Percentiles rank a stretch among this genome's conserved stretches.
Conservation (phyloP, 2,797 vertebrate species). For the Spinus pinus region DNA sequence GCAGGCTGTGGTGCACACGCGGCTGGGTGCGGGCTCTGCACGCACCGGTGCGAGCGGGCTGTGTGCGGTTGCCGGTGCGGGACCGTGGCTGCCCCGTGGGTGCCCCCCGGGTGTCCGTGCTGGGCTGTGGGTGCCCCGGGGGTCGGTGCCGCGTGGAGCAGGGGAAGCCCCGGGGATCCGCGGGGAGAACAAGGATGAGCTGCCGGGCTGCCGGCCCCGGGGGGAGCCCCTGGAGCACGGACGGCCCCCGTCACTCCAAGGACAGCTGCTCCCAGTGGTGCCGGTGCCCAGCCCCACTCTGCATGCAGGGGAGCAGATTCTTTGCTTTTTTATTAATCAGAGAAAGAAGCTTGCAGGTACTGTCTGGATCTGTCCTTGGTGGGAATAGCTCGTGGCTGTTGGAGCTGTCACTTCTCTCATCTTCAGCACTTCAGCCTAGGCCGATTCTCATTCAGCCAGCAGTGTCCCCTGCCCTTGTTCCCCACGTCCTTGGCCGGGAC, state of each 20-base stretch:
- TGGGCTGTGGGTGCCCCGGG: not conserved
- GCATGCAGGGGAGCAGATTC: rapidly evolving
- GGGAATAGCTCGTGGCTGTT: not conserved
- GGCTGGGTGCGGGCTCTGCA: not conserved
- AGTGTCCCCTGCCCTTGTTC: not conserved
- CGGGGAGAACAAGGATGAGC: not conserved
- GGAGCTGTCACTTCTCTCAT: not conserved
- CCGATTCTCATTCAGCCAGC: not conserved
- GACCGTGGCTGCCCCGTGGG: too few species aligned
- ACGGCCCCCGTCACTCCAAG: rapidly evolving
- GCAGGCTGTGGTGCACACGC: not conserved
- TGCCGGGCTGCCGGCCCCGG: not conserved
- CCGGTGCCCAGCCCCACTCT: rapidly evolving
- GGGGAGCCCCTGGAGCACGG: not conserved
- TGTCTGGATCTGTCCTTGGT: not conserved
- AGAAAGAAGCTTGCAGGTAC: not conserved
- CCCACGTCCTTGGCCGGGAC: not conserved
- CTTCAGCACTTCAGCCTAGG: not conserved
- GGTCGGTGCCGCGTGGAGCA: not conserved
- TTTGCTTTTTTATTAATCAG: not conserved
- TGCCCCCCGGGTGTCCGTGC: not conserved
- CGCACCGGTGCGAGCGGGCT: not conserved
- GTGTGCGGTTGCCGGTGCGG: not conserved
- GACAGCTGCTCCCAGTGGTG: not conserved
- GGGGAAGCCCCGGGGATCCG: too few species aligned